These are phyloP conservation scores for Engraulis encrasicolus DNA, from an alignment of 2,113 vertebrate genomes.

Conservation along the genomic window DNA sequence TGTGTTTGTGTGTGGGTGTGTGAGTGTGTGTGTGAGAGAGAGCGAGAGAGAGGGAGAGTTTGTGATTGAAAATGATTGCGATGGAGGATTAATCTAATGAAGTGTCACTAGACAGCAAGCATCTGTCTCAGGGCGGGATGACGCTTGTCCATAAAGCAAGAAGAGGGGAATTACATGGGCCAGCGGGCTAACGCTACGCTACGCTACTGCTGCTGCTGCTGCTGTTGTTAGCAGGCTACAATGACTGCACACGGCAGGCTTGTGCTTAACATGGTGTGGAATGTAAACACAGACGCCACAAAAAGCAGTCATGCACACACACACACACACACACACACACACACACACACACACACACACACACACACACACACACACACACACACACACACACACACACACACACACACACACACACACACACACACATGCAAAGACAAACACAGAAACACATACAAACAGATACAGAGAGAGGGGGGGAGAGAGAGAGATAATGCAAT, in stretches of 20 bases:
- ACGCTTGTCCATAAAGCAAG: conserved; percentile 61
- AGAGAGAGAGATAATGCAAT: too few relatives aligned
- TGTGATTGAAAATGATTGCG: conserved; percentile 72
- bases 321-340: conserved; percentile 25
- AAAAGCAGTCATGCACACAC: not conserved
- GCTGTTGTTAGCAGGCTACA: not conserved
- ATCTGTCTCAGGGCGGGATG: conserved; percentile 69
- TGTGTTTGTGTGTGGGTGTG: too few relatives aligned
- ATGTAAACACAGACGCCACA: not conserved
- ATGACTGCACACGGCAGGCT: not conserved
- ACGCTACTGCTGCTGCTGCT: too few relatives aligned
- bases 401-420: conserved; percentile 11
- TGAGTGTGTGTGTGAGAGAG: too few relatives aligned
- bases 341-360: conserved; percentile 36
- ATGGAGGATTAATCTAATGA: conserved; percentile 82
- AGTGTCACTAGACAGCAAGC: conserved; percentile 72
- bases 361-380: not conserved
- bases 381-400: not conserved
- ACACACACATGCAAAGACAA: not conserved
- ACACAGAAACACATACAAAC: too few relatives aligned
- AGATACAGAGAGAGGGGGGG: too few relatives aligned
- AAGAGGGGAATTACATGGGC: not conserved
- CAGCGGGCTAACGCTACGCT: conserved; percentile 14
- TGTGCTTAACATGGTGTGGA: not conserved
- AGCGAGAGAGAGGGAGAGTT: too few relatives aligned